A percentile compares a stretch with the other conserved stretches of the same genome.
These are phyloP conservation scores for Bicyclus anynana DNA, from an alignment of 1,140 invertebrate genomes.

Conservation along the genomic window DNA sequence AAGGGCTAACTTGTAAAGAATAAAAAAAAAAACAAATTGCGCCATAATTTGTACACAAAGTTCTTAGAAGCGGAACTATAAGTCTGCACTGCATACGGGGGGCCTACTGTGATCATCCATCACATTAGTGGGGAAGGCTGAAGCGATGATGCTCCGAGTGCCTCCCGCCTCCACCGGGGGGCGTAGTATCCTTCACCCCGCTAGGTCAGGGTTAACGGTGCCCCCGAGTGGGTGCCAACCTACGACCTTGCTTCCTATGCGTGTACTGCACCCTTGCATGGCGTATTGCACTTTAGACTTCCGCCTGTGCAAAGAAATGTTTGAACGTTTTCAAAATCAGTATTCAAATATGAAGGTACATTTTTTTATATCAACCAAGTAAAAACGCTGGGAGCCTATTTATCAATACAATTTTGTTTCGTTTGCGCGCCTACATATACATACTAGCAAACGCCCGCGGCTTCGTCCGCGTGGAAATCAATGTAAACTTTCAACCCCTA, in stretches of 20 bases:
- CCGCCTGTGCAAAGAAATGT: background rate
- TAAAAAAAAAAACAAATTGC: too few relatives aligned
- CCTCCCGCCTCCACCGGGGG: conserved; percentile 48
- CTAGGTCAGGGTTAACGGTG: conserved; percentile 73
- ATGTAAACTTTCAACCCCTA: too few relatives aligned
- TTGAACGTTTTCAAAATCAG: too few relatives aligned
- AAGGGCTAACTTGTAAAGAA: too few relatives aligned
- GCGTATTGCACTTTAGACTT: background rate
- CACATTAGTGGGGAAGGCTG: conserved; percentile 48
- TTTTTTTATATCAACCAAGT: too few relatives aligned
- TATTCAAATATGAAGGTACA: too few relatives aligned
- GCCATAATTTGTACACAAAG: background rate
- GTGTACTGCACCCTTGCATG: conserved; percentile 38
- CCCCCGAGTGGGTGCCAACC: conserved; percentile 59
- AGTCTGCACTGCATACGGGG: background rate
- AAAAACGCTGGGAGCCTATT: too few relatives aligned
- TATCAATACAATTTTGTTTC: too few relatives aligned
- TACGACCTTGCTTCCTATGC: conserved; percentile 66
- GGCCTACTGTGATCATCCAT: conserved; percentile 30
- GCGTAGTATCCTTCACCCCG: conserved; percentile 72
- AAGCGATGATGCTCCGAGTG: conserved; percentile 58
- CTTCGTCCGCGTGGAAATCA: too few relatives aligned
- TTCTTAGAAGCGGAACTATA: too few relatives aligned
- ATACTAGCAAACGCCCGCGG: too few relatives aligned
- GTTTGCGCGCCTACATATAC: too few relatives aligned